Evolutionary conservation across 2,888 invertebrate species (phyloP), one percentile per base, ranked within the genome.

Genomic region (Hesperia comma): DNA sequence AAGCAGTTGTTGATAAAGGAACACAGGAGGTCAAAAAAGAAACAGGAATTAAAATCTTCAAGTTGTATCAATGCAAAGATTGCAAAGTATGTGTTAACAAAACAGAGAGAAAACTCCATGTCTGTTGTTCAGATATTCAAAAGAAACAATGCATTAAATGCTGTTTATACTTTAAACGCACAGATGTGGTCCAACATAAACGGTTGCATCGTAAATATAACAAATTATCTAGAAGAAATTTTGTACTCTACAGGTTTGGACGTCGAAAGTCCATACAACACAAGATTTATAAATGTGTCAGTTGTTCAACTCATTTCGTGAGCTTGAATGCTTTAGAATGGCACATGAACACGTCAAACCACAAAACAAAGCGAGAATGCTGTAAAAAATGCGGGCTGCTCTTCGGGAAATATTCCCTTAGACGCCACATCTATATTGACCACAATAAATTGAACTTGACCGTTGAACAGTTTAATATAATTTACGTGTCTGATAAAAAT

Each of bases 61-160:
- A n/a, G 32, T 19, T 67, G 6, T 67, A 61, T 19, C 61, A 67
- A 41, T 67, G 67, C 49, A 67, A 67, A 32, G 67, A 67, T 49
- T 67, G 67, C n/a, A 56, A 19, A 49, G n/a, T 61, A n/a, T 67
- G 67, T 10, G 21, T 67, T 7, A 14, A 55, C 14, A 67, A 56
- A 46, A 14, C 49, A 0, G 46, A 61, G 15, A 49, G 37, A 4
- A 55, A 26, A 26, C 14, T 37, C 8, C 67, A 67, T n/a, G 49
- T 61, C 2, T 67, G 67, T 40, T 67, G 55, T 54, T 67, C 67
- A 6, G 67, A 67, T 49, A 61, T 67, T 26, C 46, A 54, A 53
- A 67, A 67, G 49, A 67, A 49, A 32, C 49, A 49, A 1, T 67
- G 67, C 32, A n/a, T 61, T 0, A 3, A 21, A 8, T 67, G 67